Percentiles rank a stretch among this genome's conserved stretches.
These are phyloP conservation scores for Aphodius sticticus DNA, from an alignment of 2,888 invertebrate genomes.

Conservation along the genomic window DNA sequence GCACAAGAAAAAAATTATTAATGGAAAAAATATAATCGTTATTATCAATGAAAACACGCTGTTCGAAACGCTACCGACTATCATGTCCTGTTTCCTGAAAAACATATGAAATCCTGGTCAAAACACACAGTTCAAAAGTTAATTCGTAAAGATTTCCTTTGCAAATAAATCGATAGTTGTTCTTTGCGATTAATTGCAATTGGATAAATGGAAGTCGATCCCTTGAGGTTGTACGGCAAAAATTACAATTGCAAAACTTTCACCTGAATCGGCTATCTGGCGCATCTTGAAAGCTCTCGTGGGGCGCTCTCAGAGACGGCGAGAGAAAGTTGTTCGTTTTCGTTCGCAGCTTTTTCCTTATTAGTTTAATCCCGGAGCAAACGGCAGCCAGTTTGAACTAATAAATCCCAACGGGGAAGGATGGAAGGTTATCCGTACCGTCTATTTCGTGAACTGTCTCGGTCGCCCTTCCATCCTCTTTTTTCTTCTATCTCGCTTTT, in stretches of 20 bases:
- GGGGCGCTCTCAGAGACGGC: not conserved
- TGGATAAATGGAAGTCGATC: not conserved
- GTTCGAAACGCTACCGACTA: too few species aligned
- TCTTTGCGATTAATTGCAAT: not conserved
- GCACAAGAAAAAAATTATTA: too few species aligned
- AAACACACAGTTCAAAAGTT: too few species aligned
- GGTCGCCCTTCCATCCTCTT: not conserved
- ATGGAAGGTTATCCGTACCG: not conserved
- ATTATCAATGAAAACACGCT: too few species aligned
- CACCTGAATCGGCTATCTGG: not conserved
- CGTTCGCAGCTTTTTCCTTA: constrained; percentile 4
- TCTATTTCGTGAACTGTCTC: not conserved
- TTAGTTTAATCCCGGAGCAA: not conserved
- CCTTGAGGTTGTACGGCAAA: not conserved
- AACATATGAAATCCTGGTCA: too few species aligned
- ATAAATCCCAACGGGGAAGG: not conserved
- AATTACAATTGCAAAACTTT: constrained; percentile 4
- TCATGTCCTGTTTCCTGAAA: too few species aligned
- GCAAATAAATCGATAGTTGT: not conserved
- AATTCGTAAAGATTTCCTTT: not conserved
- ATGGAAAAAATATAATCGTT: too few species aligned
- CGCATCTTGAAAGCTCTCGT: not conserved
- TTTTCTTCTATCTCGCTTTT: not conserved
- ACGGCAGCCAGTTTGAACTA: constrained; percentile 4
- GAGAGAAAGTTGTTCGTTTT: not conserved